Evolutionary conservation across 1,140 invertebrate genomes (phyloP), one percentile per base, ranked within the genome.

Genomic region (Hylaeus volcanicus): DNA sequence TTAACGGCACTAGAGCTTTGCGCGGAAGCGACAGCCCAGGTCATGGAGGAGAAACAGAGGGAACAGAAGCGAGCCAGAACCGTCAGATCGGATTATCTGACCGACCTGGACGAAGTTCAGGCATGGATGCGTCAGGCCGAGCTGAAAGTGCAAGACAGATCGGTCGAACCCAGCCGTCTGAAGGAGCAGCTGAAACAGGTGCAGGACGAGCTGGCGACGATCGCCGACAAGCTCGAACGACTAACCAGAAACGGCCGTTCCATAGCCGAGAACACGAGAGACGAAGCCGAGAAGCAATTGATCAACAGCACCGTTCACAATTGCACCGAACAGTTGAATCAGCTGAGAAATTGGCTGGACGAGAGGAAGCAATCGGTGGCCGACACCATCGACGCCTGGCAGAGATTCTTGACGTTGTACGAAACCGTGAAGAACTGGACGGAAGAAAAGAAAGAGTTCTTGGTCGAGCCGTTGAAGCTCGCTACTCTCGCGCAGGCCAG

Each of bases 381-480:
- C 45, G 97, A 98, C 89, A 97, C 96, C 48, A 94, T 98, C 82
- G 97, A 98, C 88, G 96, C 98, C 12, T 98, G 97, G 95, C 96
- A 97, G 68, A 95, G 96, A 65, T 98, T 99, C 94, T 94, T 98
- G 73, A 95, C 96, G 69, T 94, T 98, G 63, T 96, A 98, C 86
- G 95, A 97, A 85, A 94, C 96, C 81, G 96, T 99, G 4, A 95
- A 96, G 88, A 92, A 94, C 65, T 99, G 98, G 98, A 96, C 96
- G 1, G 95, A 96, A 60, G 97, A 97, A 84, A 98, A 98, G 91
- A 95, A 95, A 77, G 93, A 94, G 61, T 97, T 98, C 94, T 93
- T 98, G 3, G 93, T 95, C 71, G 95, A 96, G 90, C 96, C 97
- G 12, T 93, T 98, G 5, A 95, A 96, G 82, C 94, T 98, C 82